A percentile compares a stretch with the other conserved stretches of the same genome.
Conservation (phyloP, 2,888 invertebrate genomes). For the Polydesmus complanatus region DNA sequence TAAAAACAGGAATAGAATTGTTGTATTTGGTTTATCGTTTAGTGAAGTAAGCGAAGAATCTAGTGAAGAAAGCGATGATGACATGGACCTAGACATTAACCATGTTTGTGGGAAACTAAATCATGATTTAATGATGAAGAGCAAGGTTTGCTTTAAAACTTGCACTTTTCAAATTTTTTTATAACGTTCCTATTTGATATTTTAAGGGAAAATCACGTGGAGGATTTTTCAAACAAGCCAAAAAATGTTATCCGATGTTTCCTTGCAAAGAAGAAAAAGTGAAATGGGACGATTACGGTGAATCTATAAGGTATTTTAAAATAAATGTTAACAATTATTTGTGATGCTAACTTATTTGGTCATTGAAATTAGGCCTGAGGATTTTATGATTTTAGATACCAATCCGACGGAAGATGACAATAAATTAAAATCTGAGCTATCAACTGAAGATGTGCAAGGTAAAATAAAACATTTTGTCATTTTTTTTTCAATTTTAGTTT, state of each 20-base stretch:
- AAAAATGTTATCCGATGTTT: slow-evolving; percentile 92
- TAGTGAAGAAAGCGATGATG: slow-evolving; percentile 70
- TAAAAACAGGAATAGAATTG: neutral
- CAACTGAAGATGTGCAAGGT: slow-evolving; percentile 45
- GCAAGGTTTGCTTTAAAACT: slow-evolving; percentile 25
- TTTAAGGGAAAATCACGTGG: slow-evolving; percentile 39
- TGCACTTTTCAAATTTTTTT: neutral
- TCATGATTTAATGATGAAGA: slow-evolving; percentile 61
- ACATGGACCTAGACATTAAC: slow-evolving; percentile 49
- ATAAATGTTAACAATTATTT: slow-evolving; percentile 14
- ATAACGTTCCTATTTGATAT: slow-evolving; percentile 2
- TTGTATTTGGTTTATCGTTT: slow-evolving; percentile 19
- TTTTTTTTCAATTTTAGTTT: no score
- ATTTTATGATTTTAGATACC: slow-evolving; percentile 65
- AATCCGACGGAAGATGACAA: slow-evolving; percentile 43
- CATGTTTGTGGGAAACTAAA: slow-evolving; percentile 61
- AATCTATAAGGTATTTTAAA: slow-evolving; percentile 57
- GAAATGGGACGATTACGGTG: slow-evolving; percentile 90
- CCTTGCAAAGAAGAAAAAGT: slow-evolving; percentile 85
- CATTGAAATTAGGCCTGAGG: slow-evolving; percentile 53
- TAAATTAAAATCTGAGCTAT: slow-evolving; percentile 45
- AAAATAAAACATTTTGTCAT: no score
- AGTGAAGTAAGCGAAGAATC: slow-evolving; percentile 51
- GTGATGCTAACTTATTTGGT: slow-evolving; percentile 8
- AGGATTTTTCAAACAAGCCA: slow-evolving; percentile 72